phyloP scores from a whole-genome alignment of 2,888 invertebrate species.

The Proisotoma minuta region DNA sequence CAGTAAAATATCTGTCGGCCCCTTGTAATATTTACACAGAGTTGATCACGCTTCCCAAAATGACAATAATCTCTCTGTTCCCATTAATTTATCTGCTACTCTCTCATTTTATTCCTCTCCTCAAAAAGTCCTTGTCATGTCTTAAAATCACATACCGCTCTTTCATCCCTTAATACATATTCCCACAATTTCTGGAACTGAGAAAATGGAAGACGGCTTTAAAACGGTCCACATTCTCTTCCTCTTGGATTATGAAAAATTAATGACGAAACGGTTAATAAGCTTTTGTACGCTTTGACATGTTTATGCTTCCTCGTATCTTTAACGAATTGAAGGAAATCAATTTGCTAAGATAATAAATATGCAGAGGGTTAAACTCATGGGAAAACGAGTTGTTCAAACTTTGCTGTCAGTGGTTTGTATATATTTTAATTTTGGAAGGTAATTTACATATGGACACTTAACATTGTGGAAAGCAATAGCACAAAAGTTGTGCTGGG shows the following conservation, averaged over 20 bases:
- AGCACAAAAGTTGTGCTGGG: neutral
- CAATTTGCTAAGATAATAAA: neutral
- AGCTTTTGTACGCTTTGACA: slow-evolving; percentile 1
- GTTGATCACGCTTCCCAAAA: slow-evolving; percentile 2
- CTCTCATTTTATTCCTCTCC: neutral
- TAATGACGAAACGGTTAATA: neutral
- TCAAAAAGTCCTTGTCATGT: neutral
- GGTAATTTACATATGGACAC: neutral
- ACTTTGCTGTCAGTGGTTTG: neutral
- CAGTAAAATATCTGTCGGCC: slow-evolving; percentile 8
- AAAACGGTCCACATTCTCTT: neutral
- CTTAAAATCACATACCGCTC: too few species aligned
- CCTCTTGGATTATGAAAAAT: neutral
- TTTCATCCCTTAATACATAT: too few species aligned
- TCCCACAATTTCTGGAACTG: neutral
- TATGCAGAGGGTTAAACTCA: neutral
- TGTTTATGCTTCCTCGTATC: slow-evolving; percentile 4
- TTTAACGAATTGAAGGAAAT: slow-evolving; percentile 1
- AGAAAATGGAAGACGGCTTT: neutral
- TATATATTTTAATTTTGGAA: neutral
- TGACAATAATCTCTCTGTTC: slow-evolving; percentile 18
- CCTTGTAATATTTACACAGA: slow-evolving; percentile 10
- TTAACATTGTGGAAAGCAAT: neutral
- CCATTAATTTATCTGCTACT: neutral
- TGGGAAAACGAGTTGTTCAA: neutral